Base-by-base conservation (phyloP, 2,113 vertebrate genomes). In the Bambusicola thoracicus region DNA sequence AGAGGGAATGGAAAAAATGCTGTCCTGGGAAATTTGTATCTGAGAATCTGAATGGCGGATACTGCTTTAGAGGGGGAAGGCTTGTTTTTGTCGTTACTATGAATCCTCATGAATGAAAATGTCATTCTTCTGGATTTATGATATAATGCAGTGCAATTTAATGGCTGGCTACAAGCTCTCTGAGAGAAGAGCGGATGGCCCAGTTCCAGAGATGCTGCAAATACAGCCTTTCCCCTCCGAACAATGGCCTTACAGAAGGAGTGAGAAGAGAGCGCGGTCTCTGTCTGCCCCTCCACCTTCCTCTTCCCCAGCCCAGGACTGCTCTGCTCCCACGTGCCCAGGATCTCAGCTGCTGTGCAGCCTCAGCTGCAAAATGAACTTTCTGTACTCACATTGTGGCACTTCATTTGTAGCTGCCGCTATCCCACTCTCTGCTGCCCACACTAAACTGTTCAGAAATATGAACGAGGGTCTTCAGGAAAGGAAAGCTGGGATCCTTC, bases 71-170 rank as follows among this genome's bases (percentile, higher is more conserved):
- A 72, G 49, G 78, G 55, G 36, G 79, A 58, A 55, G 65, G 16
- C 55, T 68, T 94, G 41, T 81, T 90, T 90, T 41, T 80, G 58
- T 56, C 91, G 80, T 46, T 87, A 93, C 90, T 75, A 11, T 67
- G 89, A 83, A 65, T 90, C 56, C 59, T 79, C 92, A 49, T 93
- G 80, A 97, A 97, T 97, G 91, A 94, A 93, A 84, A 79, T 14
- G 32, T 62, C 10, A 18, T 36, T 72, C 29, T 59, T 81, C 77
- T 17, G 25, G 84, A 85, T 94, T 90, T 87, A 62, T 88, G 88
- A 87, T 78, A 55, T 75, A 63, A 84, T 10, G 61, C 75, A 53
- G 75, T 63, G 70, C 32, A 75, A 36, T 75, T 38, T 82, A 76
- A 78, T 77, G 82, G 65, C 46, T 70, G 63, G 80, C 75, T 94